phyloP scores from a whole-genome alignment of 2,113 vertebrate species.

The Carassius gibelio region DNA sequence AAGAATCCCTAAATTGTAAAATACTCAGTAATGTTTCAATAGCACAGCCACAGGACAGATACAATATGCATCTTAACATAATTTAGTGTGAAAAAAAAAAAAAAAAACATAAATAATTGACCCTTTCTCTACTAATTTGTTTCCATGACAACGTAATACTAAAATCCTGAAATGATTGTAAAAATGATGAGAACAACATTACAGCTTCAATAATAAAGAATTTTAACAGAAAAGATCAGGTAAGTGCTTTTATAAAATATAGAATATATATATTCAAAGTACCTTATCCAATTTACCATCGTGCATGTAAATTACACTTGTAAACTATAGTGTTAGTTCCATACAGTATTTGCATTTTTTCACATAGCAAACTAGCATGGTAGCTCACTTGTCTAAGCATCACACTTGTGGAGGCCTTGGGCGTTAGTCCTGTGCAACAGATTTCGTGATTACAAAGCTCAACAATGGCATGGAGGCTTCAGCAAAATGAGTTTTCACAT shows the following conservation, averaged over 20 bases:
- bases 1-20: background rate
- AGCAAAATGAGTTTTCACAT: background rate
- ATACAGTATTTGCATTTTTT: too few species aligned
- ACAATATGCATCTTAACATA: background rate
- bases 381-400: background rate
- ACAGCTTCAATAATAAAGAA: too few species aligned
- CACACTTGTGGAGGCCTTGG: background rate
- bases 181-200: background rate
- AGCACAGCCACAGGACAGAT: background rate
- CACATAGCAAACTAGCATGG: too few species aligned
- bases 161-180: background rate
- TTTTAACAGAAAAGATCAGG: too few species aligned
- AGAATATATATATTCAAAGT: too few species aligned
- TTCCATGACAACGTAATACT: background rate
- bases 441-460: background rate
- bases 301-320: too few species aligned
- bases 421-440: background rate
- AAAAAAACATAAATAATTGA: too few species aligned
- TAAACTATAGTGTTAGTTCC: too few species aligned
- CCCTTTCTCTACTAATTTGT: background rate
- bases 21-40: background rate
- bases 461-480: background rate
- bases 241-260: background rate
- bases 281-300: too few species aligned
- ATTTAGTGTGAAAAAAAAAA: background rate